A percentile compares a stretch with the other conserved stretches of the same genome.
These are phyloP conservation scores for Callyntrura sp. DNA, from an alignment of 2,888 invertebrate species.

Conservation along the genomic window DNA sequence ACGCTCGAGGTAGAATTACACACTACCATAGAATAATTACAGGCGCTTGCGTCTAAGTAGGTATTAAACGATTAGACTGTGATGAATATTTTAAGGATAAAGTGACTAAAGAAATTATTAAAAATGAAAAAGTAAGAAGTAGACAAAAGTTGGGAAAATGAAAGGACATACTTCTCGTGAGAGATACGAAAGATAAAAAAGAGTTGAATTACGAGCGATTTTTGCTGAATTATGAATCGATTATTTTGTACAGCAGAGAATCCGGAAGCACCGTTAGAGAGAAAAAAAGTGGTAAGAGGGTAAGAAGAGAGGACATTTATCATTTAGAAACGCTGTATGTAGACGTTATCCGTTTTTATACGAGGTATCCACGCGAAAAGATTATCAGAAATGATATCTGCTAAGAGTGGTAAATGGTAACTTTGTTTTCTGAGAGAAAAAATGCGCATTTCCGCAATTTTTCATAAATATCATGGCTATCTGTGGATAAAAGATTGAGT, in stretches of 20 bases:
- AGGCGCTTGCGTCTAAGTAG: not conserved
- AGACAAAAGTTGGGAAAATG: not conserved
- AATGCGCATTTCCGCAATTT: constrained; percentile 11
- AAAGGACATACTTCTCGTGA: no score
- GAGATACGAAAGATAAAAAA: not conserved
- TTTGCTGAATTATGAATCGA: not conserved
- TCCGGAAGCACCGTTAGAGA: constrained; percentile 17
- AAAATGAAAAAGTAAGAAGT: not conserved
- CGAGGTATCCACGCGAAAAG: not conserved
- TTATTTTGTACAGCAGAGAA: constrained; percentile 25
- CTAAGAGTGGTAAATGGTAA: constrained; percentile 14
- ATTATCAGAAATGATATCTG: not conserved
- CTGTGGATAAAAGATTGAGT: no score
- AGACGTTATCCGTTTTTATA: constrained; percentile 10
- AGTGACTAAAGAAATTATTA: constrained; percentile 1
- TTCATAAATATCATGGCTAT: not conserved
- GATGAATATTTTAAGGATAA: constrained; percentile 14
- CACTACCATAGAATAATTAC: constrained; percentile 12
- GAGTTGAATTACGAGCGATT: not conserved
- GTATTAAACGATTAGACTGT: not conserved
- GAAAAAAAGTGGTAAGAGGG: not conserved
- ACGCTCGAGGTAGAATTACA: not conserved
- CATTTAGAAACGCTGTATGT: not conserved
- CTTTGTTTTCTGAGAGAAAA: constrained; percentile 4
- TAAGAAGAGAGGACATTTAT: not conserved